Evolutionary conservation across 2,797 vertebrate genomes (phyloP).

Genomic region (Mormyrus proboscirostris): DNA sequence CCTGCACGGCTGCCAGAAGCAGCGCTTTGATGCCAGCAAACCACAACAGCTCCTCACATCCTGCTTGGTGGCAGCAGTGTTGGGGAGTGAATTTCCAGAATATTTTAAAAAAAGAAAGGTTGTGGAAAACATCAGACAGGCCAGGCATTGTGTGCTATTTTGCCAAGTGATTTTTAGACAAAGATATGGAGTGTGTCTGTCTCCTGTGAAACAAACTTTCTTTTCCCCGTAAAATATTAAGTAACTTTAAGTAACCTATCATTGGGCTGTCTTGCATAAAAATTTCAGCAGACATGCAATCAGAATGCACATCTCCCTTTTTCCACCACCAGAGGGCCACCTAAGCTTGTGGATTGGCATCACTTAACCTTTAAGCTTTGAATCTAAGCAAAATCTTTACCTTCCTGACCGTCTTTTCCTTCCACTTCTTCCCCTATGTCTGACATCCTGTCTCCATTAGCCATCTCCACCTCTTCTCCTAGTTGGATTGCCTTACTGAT

Average conservation of each 20-base stretch:
- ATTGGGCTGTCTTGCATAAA: background rate
- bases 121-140: background rate
- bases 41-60: background rate
- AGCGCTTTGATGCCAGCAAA: background rate
- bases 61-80: background rate
- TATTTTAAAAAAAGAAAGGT: background rate
- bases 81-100: background rate
- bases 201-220: background rate
- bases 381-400: background rate
- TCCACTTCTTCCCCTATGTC: background rate
- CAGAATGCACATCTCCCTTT: background rate
- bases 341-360: background rate
- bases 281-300: background rate
- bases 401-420: background rate
- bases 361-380: background rate
- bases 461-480: background rate
- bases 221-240: background rate
- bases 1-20: background rate
- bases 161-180: background rate
- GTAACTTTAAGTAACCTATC: background rate
- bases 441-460: background rate
- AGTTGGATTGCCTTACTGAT: background rate
- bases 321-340: background rate
- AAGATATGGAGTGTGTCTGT: background rate
- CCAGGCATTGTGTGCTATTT: background rate